These are phyloP conservation scores for Meloidogyne floridensis DNA, from an alignment of 1,140 invertebrate species.

Conservation along the genomic window DNA sequence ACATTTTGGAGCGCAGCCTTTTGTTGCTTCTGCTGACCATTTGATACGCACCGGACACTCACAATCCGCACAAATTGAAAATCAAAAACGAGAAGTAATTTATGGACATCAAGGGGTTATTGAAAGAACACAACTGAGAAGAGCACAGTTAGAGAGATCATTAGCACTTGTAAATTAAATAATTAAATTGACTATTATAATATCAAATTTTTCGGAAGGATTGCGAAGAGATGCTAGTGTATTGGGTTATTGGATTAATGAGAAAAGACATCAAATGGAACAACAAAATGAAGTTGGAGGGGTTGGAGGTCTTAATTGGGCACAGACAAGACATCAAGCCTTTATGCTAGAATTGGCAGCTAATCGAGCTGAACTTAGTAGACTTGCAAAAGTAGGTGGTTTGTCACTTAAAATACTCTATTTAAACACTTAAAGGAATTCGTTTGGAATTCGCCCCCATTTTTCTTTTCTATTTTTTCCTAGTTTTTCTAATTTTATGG, in stretches of 20 bases:
- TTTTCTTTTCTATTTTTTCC: too few species aligned
- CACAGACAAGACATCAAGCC: too few species aligned
- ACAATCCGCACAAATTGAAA: conserved; percentile 67
- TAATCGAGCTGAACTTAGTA: too few species aligned
- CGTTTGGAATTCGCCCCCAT: too few species aligned
- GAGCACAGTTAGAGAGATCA: not conserved
- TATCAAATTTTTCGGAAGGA: not conserved
- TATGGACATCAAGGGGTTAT: conserved; percentile 71
- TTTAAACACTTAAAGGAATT: conserved; percentile 3
- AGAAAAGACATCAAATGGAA: conserved; percentile 80
- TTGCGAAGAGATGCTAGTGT: conserved; percentile 84
- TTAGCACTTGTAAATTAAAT: not conserved
- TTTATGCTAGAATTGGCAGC: too few species aligned
- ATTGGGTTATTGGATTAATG: conserved; percentile 82
- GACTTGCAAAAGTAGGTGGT: too few species aligned
- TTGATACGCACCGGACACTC: conserved; percentile 83
- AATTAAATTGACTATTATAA: too few species aligned
- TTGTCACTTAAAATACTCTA: not conserved
- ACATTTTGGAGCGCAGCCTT: conserved; percentile 61
- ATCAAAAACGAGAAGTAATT: conserved; percentile 77
- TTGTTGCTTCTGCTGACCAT: conserved; percentile 82
- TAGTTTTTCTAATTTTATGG: too few species aligned
- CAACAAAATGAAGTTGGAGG: conserved; percentile 25
- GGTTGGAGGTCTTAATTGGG: too few species aligned
- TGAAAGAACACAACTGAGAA: not conserved